Base-by-base conservation (phyloP, 2,888 invertebrate species). In the Lochmaea crataegi region DNA sequence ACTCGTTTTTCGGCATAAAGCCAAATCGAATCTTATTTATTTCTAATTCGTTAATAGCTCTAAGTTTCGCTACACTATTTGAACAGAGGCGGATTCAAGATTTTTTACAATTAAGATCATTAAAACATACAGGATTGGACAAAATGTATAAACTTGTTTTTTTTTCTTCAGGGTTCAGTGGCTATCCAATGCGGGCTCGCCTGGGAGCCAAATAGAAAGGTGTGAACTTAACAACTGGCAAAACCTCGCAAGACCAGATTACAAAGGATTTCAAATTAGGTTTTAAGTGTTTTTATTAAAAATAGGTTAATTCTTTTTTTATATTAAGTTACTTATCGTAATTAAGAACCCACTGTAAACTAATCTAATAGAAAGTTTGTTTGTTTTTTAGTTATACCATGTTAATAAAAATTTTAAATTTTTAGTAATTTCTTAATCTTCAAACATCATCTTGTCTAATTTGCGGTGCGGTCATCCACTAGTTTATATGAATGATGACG, bases 191-290 rank as follows among this genome's bases (percentile, higher is more conserved):
- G 92, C 92, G 1, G 96, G 96, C 0, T 95, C 95, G 67, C 96
- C 96, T 0, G 95, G 94, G 75, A 92, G 94, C 83, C 90, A 94
- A 86, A 94, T 96, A 78, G 94, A 96, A 80, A 92, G 91, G 78
- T 94, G 95, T 80, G 94, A 95, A 80, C 89, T 96, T 65, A 90
- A 90, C 74, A 96, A 96, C 86, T 93, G 94, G 91, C 93, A 94
- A 84, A 93, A 92, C 82, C 88, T 95, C 63, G 89, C 91, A 2
- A 88, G 88, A 79, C 89, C 88, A 75, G 91, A 91, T 77, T 92
- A 94, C 85, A 91, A 91, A 81, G 93, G 92, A 81, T 96, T 95
- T 85, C 92, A 91, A 79, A 93, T 96, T 88, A 90, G 96, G 82
- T 96, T 96, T 88, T 96, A 89, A 42, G n/a, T 18, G 10, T 57